A percentile compares a stretch with the other conserved stretches of the same genome.
These are phyloP conservation scores for Apamea epomidion DNA, from an alignment of 2,888 invertebrate genomes.

Conservation along the genomic window DNA sequence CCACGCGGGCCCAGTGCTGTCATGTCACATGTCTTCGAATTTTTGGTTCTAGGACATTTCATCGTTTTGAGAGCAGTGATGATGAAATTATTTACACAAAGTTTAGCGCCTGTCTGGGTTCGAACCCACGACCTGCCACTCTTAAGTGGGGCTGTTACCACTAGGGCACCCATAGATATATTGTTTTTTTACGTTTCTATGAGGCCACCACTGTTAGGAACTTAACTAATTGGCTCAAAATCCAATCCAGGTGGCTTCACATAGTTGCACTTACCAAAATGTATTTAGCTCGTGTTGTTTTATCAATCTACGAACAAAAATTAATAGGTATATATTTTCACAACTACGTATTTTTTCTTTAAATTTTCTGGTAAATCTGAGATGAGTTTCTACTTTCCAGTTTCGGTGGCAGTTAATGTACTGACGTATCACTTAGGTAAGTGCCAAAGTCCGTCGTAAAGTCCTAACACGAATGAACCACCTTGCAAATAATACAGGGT, in stretches of 20 bases:
- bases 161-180: too few species aligned
- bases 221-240: background rate
- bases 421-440: slow-evolving; percentile 52
- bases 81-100: too few species aligned
- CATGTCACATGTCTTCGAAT: too few species aligned
- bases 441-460: slow-evolving; percentile 8
- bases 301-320: background rate
- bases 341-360: background rate
- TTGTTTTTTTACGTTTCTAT: too few species aligned
- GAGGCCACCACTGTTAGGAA: background rate
- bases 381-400: slow-evolving; percentile 47
- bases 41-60: too few species aligned
- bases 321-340: background rate
- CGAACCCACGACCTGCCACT: too few species aligned
- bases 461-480: slow-evolving; percentile 30
- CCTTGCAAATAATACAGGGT: background rate
- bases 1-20: too few species aligned
- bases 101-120: too few species aligned
- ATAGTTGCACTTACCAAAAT: background rate
- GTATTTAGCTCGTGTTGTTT: background rate
- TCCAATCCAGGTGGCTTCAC: background rate
- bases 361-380: slow-evolving; percentile 31
- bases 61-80: too few species aligned
- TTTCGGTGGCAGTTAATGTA: slow-evolving; percentile 35
- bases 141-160: too few species aligned